Base-by-base conservation (phyloP, 1,140 invertebrate species). In the Anastrepha ludens region DNA sequence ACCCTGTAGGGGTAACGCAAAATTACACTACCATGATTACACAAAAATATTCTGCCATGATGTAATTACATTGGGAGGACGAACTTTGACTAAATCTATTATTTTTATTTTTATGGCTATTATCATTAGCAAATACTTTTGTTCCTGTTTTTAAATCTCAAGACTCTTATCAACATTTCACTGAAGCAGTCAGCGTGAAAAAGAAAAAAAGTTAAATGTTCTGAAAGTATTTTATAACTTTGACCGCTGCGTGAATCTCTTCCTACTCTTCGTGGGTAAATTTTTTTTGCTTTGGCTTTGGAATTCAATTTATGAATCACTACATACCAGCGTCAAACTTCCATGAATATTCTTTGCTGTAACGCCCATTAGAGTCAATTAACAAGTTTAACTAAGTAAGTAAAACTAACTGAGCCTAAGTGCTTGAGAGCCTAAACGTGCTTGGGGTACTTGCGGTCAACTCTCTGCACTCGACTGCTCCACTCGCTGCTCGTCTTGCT, bases 251-350 rank as follows among this genome's bases (percentile, higher is more conserved):
- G 29, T 29, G 29, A 29, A 29, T 29, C 29, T 29, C 29, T 29
- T 29, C 29, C 29, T 29, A 29, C 29, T 29, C 29, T 29, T 29
- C 29, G 29, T 29, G 29, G 29, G 29, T 29, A 29, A 29, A 29
- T 29, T 29, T 1, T 29, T 29, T 29, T 29, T 29, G 29, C 29
- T 29, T 29, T 29, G 29, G 29, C 29, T 29, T 74, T 47, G 39
- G 39, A 44, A 74, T 74, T 74, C 15, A 74, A 74, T 74, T 74
- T 74, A 17, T 74, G 41, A 74, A 74, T 74, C 67, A 74, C 67
- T 74, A 41, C 67, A 74, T 74, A 41, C 67, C 67, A 74, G 67
- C 39, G 67, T 44, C 44, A 74, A 44, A 74, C 67, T 74, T 41
- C 67, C 67, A 74, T 74, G 67, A 74, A 74, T 74, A n/a, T 41